Percentiles rank a stretch among this genome's conserved stretches.
These are phyloP conservation scores for Pristionchus exspectatus DNA, from an alignment of 2,888 invertebrate species.

Conservation along the genomic window DNA sequence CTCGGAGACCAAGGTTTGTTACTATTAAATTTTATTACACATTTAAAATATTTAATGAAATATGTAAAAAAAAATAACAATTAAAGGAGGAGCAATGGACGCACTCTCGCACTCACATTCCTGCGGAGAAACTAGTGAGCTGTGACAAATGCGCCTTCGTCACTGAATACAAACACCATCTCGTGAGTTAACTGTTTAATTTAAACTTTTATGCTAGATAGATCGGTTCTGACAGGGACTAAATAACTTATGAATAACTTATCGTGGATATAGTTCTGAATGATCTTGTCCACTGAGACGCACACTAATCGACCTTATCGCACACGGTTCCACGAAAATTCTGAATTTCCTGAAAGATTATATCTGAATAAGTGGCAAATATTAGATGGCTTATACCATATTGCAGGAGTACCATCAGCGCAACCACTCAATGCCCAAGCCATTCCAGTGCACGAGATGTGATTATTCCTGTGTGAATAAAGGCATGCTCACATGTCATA, in stretches of 20 bases:
- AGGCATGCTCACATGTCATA: background rate
- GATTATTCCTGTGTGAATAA: background rate
- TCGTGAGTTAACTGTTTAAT: slow-evolving; percentile 79
- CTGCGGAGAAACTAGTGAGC: slow-evolving; percentile 91
- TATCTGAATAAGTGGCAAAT: no score
- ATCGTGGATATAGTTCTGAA: no score
- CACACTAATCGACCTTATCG: no score
- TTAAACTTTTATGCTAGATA: no score
- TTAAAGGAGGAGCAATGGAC: slow-evolving; percentile 89
- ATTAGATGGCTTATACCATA: background rate
- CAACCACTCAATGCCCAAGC: background rate
- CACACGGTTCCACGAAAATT: no score
- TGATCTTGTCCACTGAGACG: no score
- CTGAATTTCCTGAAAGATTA: no score
- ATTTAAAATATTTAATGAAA: background rate
- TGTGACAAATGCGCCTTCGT: slow-evolving; percentile 96
- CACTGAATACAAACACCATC: slow-evolving; percentile 97
- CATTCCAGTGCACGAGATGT: background rate
- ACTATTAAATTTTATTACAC: background rate
- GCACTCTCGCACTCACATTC: slow-evolving; percentile 92
- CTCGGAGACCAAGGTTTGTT: slow-evolving; percentile 85
- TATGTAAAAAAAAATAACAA: background rate
- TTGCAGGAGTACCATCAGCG: background rate
- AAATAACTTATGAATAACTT: no score
- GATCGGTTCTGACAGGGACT: no score